Evolutionary conservation across 2,797 vertebrate genomes (phyloP).

Genomic region (Trematomus bernacchii): DNA sequence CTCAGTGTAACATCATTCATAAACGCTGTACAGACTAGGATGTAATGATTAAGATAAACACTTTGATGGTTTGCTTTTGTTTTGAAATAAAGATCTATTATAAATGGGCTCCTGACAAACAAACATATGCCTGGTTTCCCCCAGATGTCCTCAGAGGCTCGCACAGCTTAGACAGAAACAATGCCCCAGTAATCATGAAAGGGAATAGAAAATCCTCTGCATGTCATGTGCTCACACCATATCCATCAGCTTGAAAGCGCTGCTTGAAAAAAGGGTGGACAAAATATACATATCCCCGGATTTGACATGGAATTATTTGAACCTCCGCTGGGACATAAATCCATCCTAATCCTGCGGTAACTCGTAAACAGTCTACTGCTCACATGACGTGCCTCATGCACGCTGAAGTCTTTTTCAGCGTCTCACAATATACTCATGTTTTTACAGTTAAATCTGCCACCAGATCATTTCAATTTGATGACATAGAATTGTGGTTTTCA

Average conservation of each 20-base stretch:
- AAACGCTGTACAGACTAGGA: conserved; percentile 52
- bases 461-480: conserved; percentile 24
- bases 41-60: conserved; percentile 70
- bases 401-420: conserved; percentile 37
- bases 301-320: conserved; percentile 72
- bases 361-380: conserved; percentile 73
- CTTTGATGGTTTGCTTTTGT: conserved; percentile 74
- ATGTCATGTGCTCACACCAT: conserved; percentile 64
- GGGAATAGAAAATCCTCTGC: conserved; percentile 73
- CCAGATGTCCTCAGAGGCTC: conserved; percentile 68
- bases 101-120: conserved; percentile 79
- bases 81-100: conserved; percentile 75
- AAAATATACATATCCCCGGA: conserved; percentile 68
- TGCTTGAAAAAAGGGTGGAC: conserved; percentile 58
- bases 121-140: conserved; percentile 75
- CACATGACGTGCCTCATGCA: conserved; percentile 62
- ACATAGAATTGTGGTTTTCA: conserved; percentile 36
- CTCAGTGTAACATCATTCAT: conserved; percentile 57
- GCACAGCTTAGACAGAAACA: conserved; percentile 71
- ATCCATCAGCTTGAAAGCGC: conserved; percentile 67
- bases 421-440: conserved; percentile 37
- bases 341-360: conserved; percentile 71
- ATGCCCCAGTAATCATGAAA: conserved; percentile 73
- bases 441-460: conserved; percentile 23
- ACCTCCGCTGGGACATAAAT: conserved; percentile 63